Conservation (phyloP, 2,888 invertebrate species). For the Caenorhabditis angaria region DNA sequence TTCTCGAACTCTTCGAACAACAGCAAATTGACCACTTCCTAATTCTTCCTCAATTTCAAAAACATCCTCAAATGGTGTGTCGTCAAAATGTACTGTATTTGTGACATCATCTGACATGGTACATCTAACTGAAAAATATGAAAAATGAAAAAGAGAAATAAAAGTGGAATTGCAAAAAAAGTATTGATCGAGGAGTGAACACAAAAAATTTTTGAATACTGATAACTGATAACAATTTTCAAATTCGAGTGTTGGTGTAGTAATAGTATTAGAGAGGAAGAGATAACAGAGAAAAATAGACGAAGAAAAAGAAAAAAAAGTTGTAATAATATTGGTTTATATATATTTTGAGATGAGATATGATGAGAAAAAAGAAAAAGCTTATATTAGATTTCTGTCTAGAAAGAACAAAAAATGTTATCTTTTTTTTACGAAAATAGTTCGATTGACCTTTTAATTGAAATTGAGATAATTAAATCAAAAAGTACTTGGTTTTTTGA, state of each 20-base stretch:
- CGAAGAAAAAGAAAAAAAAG: constrained; percentile 15
- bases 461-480: too few species aligned
- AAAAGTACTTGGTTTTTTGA: too few species aligned
- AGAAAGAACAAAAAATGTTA: too few species aligned
- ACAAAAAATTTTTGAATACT: constrained; percentile 2
- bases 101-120: constrained; percentile 45
- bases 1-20: constrained; percentile 77
- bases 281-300: constrained; percentile 1
- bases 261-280: background rate
- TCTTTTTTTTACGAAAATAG: too few species aligned
- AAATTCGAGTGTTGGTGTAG: constrained; percentile 1
- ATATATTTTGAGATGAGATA: too few species aligned
- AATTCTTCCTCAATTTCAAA: constrained; percentile 77
- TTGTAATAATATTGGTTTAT: background rate
- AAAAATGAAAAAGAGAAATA: background rate
- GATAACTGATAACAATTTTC: background rate
- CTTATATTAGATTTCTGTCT: too few species aligned
- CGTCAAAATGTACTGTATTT: constrained; percentile 65
- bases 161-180: background rate
- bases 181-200: background rate
- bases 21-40: constrained; percentile 79
- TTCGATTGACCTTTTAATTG: too few species aligned
- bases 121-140: constrained; percentile 30
- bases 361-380: too few species aligned
- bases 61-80: constrained; percentile 76